A percentile compares a stretch with the other conserved stretches of the same genome.
phyloP scores from a whole-genome alignment of 1,140 invertebrate species.

The Limonius californicus region DNA sequence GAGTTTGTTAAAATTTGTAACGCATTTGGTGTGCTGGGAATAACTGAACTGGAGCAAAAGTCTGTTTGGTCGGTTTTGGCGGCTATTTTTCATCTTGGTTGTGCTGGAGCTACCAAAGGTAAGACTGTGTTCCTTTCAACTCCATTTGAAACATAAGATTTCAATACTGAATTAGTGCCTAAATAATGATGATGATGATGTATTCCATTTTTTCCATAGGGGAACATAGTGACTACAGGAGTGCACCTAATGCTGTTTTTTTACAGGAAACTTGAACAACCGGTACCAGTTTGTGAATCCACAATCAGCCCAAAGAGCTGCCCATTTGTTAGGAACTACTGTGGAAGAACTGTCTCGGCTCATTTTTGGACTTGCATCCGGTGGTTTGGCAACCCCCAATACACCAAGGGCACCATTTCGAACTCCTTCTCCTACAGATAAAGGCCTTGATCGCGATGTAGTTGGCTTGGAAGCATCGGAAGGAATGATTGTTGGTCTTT shows the following conservation, averaged over 20 bases:
- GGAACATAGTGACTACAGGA: too few species aligned
- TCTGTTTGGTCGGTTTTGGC: slow-evolving; percentile 83
- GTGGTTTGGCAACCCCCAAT: slow-evolving; percentile 49
- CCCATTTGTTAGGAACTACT: slow-evolving; percentile 73
- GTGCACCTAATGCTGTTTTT: too few species aligned
- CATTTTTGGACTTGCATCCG: slow-evolving; percentile 59
- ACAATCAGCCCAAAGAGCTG: slow-evolving; percentile 77
- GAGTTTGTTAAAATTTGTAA: slow-evolving; percentile 74
- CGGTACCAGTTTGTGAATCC: slow-evolving; percentile 78
- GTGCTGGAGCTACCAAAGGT: slow-evolving; percentile 73
- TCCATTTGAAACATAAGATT: too few species aligned
- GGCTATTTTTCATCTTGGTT: slow-evolving; percentile 87
- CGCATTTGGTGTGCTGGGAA: slow-evolving; percentile 68
- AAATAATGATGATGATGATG: too few species aligned
- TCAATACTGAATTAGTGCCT: too few species aligned
- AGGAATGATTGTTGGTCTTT: slow-evolving; percentile 81
- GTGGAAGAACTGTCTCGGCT: slow-evolving; percentile 76
- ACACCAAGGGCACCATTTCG: slow-evolving; percentile 48
- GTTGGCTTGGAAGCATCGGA: slow-evolving; percentile 75
- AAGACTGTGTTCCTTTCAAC: too few species aligned
- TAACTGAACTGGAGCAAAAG: slow-evolving; percentile 74
- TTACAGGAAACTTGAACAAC: slow-evolving; percentile 42
- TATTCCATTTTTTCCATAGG: too few species aligned
- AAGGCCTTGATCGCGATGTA: slow-evolving; percentile 49
- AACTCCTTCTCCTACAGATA: slow-evolving; percentile 57